Percentiles rank a stretch among this genome's conserved stretches.
Conservation (phyloP, 1,140 invertebrate genomes). For the Sipha flava region DNA sequence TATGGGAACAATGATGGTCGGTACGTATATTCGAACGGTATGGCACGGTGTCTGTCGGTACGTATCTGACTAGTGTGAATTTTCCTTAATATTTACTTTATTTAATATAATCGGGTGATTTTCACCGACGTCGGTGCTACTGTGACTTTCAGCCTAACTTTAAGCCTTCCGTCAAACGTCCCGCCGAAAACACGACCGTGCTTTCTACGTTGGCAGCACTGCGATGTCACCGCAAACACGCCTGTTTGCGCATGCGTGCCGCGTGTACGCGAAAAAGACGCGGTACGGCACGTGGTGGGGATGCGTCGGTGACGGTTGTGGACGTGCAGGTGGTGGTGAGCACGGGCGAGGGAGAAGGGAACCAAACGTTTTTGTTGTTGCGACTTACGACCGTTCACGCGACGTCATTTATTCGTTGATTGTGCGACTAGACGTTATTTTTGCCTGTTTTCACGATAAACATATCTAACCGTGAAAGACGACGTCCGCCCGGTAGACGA, state of each 20-base stretch:
- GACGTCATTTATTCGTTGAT: slow-evolving; percentile 17
- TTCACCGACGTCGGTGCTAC: too few species aligned
- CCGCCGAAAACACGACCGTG: not conserved
- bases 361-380: slow-evolving; percentile 17
- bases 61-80: too few species aligned
- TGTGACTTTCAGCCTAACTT: too few species aligned
- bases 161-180: not conserved
- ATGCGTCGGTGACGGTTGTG: not conserved
- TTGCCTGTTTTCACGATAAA: not conserved
- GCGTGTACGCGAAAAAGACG: not conserved
- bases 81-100: too few species aligned
- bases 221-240: not conserved
- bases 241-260: not conserved
- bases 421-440: slow-evolving; percentile 9
- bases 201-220: not conserved
- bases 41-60: too few species aligned
- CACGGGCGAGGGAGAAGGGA: not conserved
- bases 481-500: not conserved
- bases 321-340: not conserved
- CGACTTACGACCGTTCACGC: not conserved
- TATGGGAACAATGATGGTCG: too few species aligned
- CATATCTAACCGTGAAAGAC: not conserved
- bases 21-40: too few species aligned
- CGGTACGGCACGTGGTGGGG: not conserved
- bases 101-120: too few species aligned